Conservation (phyloP, 2,888 invertebrate genomes). For the Cantharis rufa region DNA sequence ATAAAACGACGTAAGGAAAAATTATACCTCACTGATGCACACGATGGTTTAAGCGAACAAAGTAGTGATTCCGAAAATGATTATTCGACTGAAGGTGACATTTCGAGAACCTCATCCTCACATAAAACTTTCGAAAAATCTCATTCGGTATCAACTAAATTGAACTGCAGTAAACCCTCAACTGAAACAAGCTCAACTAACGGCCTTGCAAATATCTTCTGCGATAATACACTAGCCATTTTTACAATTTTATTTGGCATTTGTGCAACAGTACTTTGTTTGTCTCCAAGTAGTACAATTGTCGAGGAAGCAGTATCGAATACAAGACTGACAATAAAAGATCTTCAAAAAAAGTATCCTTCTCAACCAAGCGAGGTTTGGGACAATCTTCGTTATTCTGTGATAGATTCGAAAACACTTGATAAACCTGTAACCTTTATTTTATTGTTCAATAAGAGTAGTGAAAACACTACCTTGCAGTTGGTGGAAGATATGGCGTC, state of each 20-base stretch:
- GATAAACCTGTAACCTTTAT: slow-evolving; percentile 52
- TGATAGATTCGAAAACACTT: slow-evolving; percentile 44
- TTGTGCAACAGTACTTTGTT: neutral
- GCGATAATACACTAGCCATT: neutral
- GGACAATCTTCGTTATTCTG: slow-evolving; percentile 46
- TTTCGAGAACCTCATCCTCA: neutral
- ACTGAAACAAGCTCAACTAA: neutral
- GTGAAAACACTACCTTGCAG: slow-evolving; percentile 38
- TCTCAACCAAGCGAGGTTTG: slow-evolving; percentile 50
- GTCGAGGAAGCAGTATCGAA: neutral
- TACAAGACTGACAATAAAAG: neutral
- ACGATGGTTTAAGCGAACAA: neutral
- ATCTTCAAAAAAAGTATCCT: slow-evolving; percentile 40
- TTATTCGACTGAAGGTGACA: neutral
- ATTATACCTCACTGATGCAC: neutral
- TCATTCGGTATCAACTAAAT: neutral
- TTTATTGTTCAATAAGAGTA: slow-evolving; percentile 49
- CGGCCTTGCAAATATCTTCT: neutral
- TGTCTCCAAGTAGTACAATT: neutral
- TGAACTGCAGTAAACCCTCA: neutral
- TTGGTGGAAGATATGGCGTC: slow-evolving; percentile 48
- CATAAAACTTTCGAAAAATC: neutral
- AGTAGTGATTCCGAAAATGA: neutral
- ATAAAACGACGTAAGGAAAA: neutral
- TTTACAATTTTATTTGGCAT: neutral